These are phyloP conservation scores for Mycalesis mineus DNA, from an alignment of 2,888 invertebrate genomes.

Conservation along the genomic window DNA sequence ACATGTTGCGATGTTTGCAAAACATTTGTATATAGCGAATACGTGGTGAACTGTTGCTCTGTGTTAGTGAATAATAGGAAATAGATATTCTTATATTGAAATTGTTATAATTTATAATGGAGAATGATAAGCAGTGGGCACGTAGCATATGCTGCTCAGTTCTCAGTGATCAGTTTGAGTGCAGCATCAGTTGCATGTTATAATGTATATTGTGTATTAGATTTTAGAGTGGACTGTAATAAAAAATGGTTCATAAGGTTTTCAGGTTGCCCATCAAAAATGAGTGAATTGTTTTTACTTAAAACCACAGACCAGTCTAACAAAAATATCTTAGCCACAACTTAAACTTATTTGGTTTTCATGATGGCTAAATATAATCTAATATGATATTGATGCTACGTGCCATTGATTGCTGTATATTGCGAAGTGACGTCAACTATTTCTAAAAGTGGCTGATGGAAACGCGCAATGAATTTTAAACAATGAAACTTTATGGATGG, in stretches of 20 bases:
- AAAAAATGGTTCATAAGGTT: no score
- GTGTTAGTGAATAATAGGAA: conserved; percentile 63
- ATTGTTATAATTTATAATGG: conserved; percentile 15
- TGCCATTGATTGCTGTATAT: conserved; percentile 19
- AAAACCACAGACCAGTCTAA: no score
- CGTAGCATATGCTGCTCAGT: conserved; percentile 22
- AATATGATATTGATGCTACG: conserved; percentile 17
- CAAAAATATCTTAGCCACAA: no score
- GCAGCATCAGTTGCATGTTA: background rate
- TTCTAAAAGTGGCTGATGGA: conserved; percentile 14
- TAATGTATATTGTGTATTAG: no score
- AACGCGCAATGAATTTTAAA: conserved; percentile 31
- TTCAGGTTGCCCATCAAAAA: no score
- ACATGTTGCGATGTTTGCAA: background rate
- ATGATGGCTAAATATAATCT: background rate
- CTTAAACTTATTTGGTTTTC: no score
- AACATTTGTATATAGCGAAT: background rate
- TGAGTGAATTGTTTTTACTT: no score
- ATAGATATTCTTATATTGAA: conserved; percentile 40
- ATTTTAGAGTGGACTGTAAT: no score
- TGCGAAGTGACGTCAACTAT: conserved; percentile 16
- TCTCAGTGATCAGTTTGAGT: background rate
- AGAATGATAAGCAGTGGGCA: conserved; percentile 18
- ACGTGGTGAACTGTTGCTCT: conserved; percentile 48
- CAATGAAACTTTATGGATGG: conserved; percentile 32